Percentiles rank a stretch among this genome's conserved stretches.
These are phyloP conservation scores for Oscheius sp. DNA, from an alignment of 2,888 invertebrate species.

Conservation along the genomic window DNA sequence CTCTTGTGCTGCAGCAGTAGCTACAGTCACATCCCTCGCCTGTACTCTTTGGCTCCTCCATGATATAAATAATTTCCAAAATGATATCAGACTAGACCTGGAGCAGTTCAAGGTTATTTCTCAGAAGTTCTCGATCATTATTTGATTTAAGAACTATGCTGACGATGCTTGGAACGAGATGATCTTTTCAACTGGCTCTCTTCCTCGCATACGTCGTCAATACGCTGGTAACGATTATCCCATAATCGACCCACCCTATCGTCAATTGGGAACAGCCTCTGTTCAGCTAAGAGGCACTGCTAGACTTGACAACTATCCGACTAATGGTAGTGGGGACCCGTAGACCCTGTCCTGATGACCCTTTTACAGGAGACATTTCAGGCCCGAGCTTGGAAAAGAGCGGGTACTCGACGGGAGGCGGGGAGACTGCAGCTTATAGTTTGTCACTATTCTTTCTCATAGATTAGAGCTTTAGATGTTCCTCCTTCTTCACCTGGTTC, in stretches of 20 bases:
- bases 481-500: not conserved
- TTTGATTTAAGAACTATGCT: conserved; percentile 3
- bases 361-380: conserved; percentile 27
- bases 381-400: conserved; percentile 6
- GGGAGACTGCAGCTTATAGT: not conserved
- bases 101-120: conserved; percentile 15
- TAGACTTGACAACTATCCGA: not conserved
- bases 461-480: not conserved
- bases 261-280: conserved; percentile 20
- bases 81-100: conserved; percentile 18
- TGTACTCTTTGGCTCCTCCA: conserved; percentile 12
- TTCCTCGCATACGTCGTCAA: not conserved
- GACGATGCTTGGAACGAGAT: conserved; percentile 32
- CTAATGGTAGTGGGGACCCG: not conserved
- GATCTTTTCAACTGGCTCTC: not conserved
- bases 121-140: not conserved
- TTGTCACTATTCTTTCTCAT: not conserved
- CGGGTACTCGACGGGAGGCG: not conserved
- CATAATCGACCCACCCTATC: not conserved
- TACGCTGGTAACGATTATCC: conserved; percentile 10
- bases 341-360: not conserved
- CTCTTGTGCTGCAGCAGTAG: conserved; percentile 7
- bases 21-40: conserved; percentile 1
- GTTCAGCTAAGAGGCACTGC: conserved; percentile 20
- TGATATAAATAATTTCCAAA: conserved; percentile 23